A percentile compares a stretch with the other conserved stretches of the same genome.
These are phyloP conservation scores for Botia kubotai DNA, from an alignment of 2,797 vertebrate species.

Conservation along the genomic window DNA sequence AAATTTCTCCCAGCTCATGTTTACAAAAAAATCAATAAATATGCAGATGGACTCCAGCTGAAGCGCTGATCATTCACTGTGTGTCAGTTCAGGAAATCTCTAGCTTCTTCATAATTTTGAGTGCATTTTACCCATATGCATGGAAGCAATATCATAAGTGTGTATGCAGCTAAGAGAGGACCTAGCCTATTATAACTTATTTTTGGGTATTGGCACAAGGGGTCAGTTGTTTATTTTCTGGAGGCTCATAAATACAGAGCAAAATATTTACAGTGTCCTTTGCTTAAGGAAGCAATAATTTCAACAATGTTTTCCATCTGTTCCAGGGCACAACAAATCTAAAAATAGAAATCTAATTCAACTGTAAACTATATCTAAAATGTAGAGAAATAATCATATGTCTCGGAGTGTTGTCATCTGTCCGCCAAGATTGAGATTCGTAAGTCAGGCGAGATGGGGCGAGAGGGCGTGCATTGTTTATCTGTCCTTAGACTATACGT, in stretches of 20 bases:
- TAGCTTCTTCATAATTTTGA: background rate
- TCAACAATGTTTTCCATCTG: constrained; percentile 47
- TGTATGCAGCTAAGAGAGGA: background rate
- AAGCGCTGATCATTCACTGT: background rate
- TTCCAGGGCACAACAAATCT: constrained; percentile 20
- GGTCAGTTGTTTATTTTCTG: background rate
- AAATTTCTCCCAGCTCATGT: no score
- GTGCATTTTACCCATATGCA: no score
- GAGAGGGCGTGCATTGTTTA: constrained; percentile 27
- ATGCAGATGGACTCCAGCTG: background rate
- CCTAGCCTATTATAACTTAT: constrained; percentile 28
- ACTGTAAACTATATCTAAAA: constrained; percentile 31
- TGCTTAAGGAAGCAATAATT: constrained; percentile 43
- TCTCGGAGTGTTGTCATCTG: constrained; percentile 32
- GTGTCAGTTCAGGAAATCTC: background rate
- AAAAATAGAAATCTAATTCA: constrained; percentile 18
- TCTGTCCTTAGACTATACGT: constrained; percentile 33
- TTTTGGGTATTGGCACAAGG: constrained; percentile 23
- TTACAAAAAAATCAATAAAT: background rate
- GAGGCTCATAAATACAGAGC: constrained; percentile 14
- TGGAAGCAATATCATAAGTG: background rate
- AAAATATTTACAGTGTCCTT: constrained; percentile 47
- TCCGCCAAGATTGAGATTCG: constrained; percentile 27
- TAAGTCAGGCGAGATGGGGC: constrained; percentile 16
- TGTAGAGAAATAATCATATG: constrained; percentile 12